Base-by-base conservation (phyloP, 2,888 invertebrate genomes). In the Zhengitettix transpicula region DNA sequence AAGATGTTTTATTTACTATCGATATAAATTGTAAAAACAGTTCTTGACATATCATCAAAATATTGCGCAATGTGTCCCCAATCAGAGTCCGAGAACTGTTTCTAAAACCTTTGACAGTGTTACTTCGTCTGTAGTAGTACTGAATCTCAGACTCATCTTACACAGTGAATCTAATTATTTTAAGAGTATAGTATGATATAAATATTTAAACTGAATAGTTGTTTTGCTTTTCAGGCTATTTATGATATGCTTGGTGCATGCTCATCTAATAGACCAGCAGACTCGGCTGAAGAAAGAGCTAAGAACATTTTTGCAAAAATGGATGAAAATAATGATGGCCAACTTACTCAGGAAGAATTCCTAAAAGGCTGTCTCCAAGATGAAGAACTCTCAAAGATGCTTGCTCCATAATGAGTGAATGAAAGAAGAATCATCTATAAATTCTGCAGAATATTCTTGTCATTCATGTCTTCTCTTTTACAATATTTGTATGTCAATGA, bases 191-290 rank as follows among this genome's bases (percentile, higher is more conserved):
- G 7, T 28, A 28, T 5, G 7, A 28, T 28, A 2, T 28, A 28
- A 28, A 2, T 28, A 28, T 28, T 5, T 28, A 7, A 28, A 47
- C n/a, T 47, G 47, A 14, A 5, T 47, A 14, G 1, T 47, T 47
- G n/a, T 47, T 14, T 52, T 40, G 66, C 64, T 66, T 76, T 80
- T 54, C 81, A 98, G 98, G 98, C 98, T 66, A 98, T 99, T 76
- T 99, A 99, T 77, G 97, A 97, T 75, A 99, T 99, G 98, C 81
- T 99, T 68, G 98, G 98, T 60, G 95, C 95, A 65, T 94, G 94
- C 75, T 92, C 92, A 70, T 92, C 92, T 74, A 93, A 92, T 77
- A 81, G 93, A 71, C 93, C 95, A 56, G 92, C 92, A 52, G 95
- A 94, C 73, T 93, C 95, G 17, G 97, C 98, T 41, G 95, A 97